phyloP scores from a whole-genome alignment of 2,888 invertebrate genomes.

The Petrolisthes manimaculis region DNA sequence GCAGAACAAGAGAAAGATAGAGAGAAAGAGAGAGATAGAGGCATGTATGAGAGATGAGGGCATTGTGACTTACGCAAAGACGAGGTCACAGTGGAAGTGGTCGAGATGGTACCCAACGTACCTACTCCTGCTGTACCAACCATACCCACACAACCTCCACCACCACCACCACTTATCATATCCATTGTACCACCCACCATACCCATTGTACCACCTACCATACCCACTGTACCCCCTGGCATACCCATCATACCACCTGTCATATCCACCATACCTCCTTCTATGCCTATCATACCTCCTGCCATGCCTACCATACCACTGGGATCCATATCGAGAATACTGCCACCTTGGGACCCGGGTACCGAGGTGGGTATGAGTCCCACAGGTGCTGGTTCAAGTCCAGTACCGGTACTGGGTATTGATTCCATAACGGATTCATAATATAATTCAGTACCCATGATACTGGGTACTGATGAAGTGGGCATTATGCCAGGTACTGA shows the following conservation, averaged over 20 bases:
- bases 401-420: too few relatives aligned
- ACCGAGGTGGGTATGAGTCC: neutral
- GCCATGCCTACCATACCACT: neutral
- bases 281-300: neutral
- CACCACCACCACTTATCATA: too few relatives aligned
- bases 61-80: conserved; percentile 24
- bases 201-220: too few relatives aligned
- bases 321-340: neutral
- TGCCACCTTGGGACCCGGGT: neutral
- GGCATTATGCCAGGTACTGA: neutral
- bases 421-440: too few relatives aligned
- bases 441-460: neutral
- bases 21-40: too few relatives aligned
- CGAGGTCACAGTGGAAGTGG: conserved; percentile 27
- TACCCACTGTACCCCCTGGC: conserved; percentile 5
- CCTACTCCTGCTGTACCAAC: too few relatives aligned
- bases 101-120: neutral
- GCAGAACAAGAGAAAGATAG: too few relatives aligned
- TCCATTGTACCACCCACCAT: too few relatives aligned
- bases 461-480: neutral
- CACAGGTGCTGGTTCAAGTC: too few relatives aligned
- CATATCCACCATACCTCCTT: neutral
- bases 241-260: neutral
- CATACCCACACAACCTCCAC: too few relatives aligned
- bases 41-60: neutral